Conservation (phyloP, 2,888 invertebrate genomes). For the Morpho deidamia region DNA sequence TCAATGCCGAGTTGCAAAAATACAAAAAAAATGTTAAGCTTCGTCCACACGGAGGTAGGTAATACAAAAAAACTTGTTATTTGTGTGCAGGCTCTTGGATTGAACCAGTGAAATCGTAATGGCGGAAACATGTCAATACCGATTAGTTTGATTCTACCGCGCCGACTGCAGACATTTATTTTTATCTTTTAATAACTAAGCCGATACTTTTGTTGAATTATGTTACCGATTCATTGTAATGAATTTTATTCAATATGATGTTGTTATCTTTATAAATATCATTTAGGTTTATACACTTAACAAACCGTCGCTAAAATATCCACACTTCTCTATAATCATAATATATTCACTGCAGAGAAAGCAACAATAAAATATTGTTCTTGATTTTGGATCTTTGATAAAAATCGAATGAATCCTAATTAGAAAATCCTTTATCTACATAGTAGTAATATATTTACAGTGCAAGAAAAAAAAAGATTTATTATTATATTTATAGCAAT, state of each 20-base stretch:
- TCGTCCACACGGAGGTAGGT: conserved; percentile 33
- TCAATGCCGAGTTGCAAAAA: conserved; percentile 15
- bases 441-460: no score
- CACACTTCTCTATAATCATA: no score
- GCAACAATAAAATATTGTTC: no score
- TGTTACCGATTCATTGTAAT: neutral
- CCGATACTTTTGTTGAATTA: conserved; percentile 12
- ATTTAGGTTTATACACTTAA: no score
- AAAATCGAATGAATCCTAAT: no score
- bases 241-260: neutral
- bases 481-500: no score
- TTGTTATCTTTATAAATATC: no score
- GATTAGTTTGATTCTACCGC: conserved; percentile 50
- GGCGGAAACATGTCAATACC: conserved; percentile 74
- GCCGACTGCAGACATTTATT: conserved; percentile 29
- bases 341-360: no score
- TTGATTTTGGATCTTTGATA: no score
- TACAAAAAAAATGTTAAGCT: conserved; percentile 22
- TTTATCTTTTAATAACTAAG: conserved; percentile 21
- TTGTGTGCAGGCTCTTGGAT: conserved; percentile 50
- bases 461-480: no score
- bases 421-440: no score
- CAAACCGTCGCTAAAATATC: no score
- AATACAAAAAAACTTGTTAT: conserved; percentile 43
- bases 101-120: conserved; percentile 65